These are phyloP conservation scores for Erinaceus europaeus DNA, from an alignment of 2,113 vertebrate species.

Conservation along the genomic window DNA sequence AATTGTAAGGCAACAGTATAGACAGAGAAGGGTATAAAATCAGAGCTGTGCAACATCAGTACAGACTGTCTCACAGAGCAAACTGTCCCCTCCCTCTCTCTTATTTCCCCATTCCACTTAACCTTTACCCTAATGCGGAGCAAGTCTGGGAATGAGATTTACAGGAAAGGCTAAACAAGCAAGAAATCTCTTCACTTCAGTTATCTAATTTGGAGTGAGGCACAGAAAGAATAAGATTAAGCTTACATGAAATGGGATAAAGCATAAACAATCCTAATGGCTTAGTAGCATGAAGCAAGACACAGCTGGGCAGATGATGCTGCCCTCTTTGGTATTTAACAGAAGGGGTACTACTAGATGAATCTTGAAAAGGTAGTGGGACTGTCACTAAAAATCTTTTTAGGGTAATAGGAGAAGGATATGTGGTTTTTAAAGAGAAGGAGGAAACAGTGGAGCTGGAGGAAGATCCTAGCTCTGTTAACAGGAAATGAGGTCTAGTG, in stretches of 20 bases:
- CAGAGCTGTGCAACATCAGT: not conserved
- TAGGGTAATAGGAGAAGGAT: not conserved
- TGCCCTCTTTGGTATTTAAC: not conserved
- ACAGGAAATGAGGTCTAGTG: slow-evolving; percentile 31
- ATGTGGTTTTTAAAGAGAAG: not conserved
- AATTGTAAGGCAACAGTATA: too few relatives aligned
- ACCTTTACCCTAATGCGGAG: slow-evolving; percentile 51
- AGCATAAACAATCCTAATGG: not conserved
- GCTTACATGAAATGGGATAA: not conserved
- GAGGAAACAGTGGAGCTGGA: not conserved
- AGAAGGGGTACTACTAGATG: not conserved
- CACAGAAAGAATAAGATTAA: slow-evolving; percentile 8
- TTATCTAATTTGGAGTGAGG: slow-evolving; percentile 30
- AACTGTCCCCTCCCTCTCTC: not conserved
- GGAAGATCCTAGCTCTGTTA: not conserved
- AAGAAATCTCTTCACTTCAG: slow-evolving; percentile 16
- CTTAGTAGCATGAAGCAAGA: not conserved
- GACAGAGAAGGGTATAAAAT: not conserved
- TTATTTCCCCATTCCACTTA: slow-evolving; percentile 36
- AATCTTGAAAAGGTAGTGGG: not conserved
- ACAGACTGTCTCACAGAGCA: not conserved
- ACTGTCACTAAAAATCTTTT: not conserved
- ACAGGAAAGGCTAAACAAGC: slow-evolving; percentile 44
- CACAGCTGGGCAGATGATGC: not conserved
- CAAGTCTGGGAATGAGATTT: slow-evolving; percentile 57